These are phyloP conservation scores for Cinclus mexicanus DNA, from an alignment of 2,113 vertebrate species.

Conservation along the genomic window DNA sequence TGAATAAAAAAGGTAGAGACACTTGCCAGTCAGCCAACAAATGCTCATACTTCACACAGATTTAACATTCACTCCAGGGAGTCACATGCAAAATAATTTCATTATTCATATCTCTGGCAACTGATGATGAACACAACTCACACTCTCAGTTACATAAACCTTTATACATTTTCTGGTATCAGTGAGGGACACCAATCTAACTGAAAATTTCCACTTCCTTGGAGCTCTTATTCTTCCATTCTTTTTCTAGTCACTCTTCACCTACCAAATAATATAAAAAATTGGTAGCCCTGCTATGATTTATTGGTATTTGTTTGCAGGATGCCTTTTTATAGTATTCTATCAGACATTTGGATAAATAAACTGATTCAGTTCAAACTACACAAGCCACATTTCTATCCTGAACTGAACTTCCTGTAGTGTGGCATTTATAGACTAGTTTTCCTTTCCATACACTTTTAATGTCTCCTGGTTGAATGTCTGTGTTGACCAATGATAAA, in stretches of 20 bases:
- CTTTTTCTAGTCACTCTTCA: not conserved
- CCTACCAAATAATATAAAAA: not conserved
- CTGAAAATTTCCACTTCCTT: not conserved
- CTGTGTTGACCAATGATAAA: not conserved
- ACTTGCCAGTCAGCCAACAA: constrained; percentile 3
- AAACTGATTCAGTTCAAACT: not conserved
- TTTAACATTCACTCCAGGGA: not conserved
- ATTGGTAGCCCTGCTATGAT: not conserved
- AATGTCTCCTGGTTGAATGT: not conserved
- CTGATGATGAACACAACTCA: not conserved
- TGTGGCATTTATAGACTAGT: not conserved
- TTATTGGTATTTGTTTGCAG: not conserved
- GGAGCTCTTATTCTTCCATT: not conserved
- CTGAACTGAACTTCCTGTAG: not conserved
- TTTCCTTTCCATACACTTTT: not conserved
- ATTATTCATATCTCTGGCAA: not conserved
- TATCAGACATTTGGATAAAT: not conserved
- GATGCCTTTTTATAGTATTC: not conserved
- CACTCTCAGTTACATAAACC: not conserved
- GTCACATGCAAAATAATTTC: not conserved
- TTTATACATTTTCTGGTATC: not conserved
- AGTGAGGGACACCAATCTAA: not conserved
- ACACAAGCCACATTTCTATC: not conserved
- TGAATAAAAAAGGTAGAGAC: not conserved
- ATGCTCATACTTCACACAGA: not conserved